Conservation (phyloP, 2,888 invertebrate species). For the Oligia fasciuncula region DNA sequence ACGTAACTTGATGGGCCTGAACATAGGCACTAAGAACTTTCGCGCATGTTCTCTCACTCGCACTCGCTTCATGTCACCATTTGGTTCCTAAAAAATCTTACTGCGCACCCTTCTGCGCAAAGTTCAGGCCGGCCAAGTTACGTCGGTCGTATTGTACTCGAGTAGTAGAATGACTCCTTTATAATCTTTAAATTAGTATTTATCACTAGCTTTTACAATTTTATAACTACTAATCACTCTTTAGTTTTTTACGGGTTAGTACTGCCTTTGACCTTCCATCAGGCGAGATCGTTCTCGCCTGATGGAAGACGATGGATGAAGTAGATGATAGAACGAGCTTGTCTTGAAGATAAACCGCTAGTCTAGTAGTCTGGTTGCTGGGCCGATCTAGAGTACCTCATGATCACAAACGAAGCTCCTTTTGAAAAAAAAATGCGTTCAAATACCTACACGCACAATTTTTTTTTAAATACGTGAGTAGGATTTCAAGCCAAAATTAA, state of each 20-base stretch:
- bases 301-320: too few species aligned
- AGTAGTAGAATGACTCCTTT: too few species aligned
- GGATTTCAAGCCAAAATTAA: constrained; percentile 23
- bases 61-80: too few species aligned
- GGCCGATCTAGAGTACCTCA: neutral
- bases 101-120: too few species aligned
- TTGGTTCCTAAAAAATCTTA: too few species aligned
- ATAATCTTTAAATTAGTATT: too few species aligned
- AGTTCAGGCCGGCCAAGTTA: too few species aligned
- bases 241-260: neutral
- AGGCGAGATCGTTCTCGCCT: neutral
- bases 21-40: too few species aligned
- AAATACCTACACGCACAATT: neutral
- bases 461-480: neutral
- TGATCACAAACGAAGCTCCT: neutral
- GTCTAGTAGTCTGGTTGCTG: neutral
- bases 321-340: neutral
- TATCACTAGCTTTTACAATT: neutral
- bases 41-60: too few species aligned
- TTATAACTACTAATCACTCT: too few species aligned
- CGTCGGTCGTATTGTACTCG: too few species aligned
- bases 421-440: neutral
- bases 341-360: neutral
- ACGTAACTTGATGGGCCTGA: too few species aligned
- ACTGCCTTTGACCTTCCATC: neutral